A percentile compares a stretch with the other conserved stretches of the same genome.
Evolutionary conservation across 2,888 invertebrate genomes (phyloP).

Genomic region (Stenotaenia linearis): DNA sequence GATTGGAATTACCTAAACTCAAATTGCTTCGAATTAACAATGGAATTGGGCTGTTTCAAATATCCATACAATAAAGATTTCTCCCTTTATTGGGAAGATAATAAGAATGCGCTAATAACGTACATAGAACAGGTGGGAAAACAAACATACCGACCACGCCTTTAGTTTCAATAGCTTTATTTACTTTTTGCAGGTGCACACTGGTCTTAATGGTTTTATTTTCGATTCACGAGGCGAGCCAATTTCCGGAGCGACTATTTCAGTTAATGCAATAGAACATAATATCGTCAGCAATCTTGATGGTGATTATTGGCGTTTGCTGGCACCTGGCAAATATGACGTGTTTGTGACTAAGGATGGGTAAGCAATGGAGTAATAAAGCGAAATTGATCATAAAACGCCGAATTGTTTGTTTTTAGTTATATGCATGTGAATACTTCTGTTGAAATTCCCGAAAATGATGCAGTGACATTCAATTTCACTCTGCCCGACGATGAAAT

Average conservation of each 20-base stretch:
- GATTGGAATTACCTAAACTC: conserved; percentile 95
- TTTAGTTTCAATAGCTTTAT: neutral
- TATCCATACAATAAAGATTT: conserved; percentile 71
- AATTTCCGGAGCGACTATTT: conserved; percentile 66
- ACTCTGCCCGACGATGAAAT: conserved; percentile 74
- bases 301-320: conserved; percentile 84
- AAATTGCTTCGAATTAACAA: conserved; percentile 87
- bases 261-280: conserved; percentile 69
- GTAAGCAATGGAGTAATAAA: conserved; percentile 48
- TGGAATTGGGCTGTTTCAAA: conserved; percentile 92
- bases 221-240: conserved; percentile 70
- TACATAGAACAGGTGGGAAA: conserved; percentile 75
- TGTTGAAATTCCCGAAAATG: conserved; percentile 57
- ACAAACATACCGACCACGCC: neutral
- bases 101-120: conserved; percentile 72
- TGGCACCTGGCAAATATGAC: conserved; percentile 70
- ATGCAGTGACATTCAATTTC: conserved; percentile 64
- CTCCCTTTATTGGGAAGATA: conserved; percentile 78
- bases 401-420: conserved; percentile 45
- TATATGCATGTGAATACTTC: conserved; percentile 60
- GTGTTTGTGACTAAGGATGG: conserved; percentile 64
- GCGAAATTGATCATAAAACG: neutral
- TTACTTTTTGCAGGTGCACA: conserved; percentile 62
- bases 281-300: conserved; percentile 59
- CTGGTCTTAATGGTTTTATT: conserved; percentile 79